phyloP scores from a whole-genome alignment of 1,140 invertebrate genomes.

The Pinna nobilis region DNA sequence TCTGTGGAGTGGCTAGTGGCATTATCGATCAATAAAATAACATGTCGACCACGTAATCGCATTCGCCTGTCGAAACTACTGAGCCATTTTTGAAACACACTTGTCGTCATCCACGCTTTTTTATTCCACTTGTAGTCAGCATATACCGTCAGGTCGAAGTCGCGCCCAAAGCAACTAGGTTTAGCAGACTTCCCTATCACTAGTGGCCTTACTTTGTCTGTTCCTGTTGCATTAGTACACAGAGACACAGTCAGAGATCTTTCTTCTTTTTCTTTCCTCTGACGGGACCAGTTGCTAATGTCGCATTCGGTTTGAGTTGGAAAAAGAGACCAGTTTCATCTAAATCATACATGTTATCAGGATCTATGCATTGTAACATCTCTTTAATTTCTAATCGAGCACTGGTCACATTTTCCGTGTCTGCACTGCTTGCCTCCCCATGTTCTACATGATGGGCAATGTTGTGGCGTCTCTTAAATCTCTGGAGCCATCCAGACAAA shows the following conservation, averaged over 20 bases:
- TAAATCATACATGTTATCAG: no score
- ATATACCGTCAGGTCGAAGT: not conserved
- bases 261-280: no score
- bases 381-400: no score
- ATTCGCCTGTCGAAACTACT: constrained; percentile 29
- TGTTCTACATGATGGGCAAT: not conserved
- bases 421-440: no score
- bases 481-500: no score
- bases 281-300: no score
- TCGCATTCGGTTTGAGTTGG: no score
- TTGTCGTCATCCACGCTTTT: constrained; percentile 12
- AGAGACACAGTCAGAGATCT: no score
- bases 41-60: constrained; percentile 8
- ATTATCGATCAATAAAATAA: constrained; percentile 51
- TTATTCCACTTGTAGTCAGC: not conserved
- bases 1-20: constrained; percentile 37
- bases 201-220: not conserved
- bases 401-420: no score
- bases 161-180: constrained; percentile 13
- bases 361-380: no score
- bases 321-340: no score
- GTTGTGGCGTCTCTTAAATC: not conserved
- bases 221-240: constrained; percentile 24
- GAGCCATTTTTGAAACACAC: not conserved
- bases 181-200: not conserved